These are phyloP conservation scores for Pachymerium ferrugineum DNA, from an alignment of 2,888 invertebrate genomes.

Conservation along the genomic window DNA sequence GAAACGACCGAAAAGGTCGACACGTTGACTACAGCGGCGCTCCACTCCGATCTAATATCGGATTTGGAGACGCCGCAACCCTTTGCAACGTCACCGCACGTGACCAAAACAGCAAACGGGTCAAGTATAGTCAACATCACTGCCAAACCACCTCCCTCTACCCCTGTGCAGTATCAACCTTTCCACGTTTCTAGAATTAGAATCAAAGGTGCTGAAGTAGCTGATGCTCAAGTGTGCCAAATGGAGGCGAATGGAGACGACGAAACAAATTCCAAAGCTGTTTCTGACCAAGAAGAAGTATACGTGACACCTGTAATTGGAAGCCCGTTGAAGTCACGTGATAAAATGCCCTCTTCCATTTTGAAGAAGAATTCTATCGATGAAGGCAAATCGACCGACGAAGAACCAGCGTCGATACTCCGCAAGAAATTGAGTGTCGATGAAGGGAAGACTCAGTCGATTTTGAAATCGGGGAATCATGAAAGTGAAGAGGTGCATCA, in stretches of 20 bases:
- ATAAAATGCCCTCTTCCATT: neutral
- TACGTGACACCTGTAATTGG: neutral
- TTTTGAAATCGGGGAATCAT: constrained; percentile 57
- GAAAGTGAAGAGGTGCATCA: constrained; percentile 48
- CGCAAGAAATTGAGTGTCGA: constrained; percentile 33
- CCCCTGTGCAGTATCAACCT: neutral
- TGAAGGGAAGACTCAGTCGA: constrained; percentile 44
- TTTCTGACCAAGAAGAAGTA: neutral
- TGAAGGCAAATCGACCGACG: neutral
- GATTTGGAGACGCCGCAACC: neutral
- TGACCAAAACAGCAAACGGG: neutral
- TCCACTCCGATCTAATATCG: constrained; percentile 1
- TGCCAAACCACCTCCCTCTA: neutral
- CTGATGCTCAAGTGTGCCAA: neutral
- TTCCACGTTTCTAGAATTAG: neutral
- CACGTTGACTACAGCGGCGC: constrained; percentile 33
- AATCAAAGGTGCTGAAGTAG: neutral
- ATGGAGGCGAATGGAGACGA: neutral
- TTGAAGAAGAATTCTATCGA: neutral
- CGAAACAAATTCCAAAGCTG: neutral
- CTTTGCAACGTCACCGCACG: neutral
- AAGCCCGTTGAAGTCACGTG: too few relatives aligned
- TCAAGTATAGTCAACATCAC: neutral
- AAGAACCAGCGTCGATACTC: constrained; percentile 30
- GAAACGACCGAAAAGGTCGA: constrained; percentile 34